phyloP scores from a whole-genome alignment of 2,113 vertebrate genomes.

The Pelusios castaneus region DNA sequence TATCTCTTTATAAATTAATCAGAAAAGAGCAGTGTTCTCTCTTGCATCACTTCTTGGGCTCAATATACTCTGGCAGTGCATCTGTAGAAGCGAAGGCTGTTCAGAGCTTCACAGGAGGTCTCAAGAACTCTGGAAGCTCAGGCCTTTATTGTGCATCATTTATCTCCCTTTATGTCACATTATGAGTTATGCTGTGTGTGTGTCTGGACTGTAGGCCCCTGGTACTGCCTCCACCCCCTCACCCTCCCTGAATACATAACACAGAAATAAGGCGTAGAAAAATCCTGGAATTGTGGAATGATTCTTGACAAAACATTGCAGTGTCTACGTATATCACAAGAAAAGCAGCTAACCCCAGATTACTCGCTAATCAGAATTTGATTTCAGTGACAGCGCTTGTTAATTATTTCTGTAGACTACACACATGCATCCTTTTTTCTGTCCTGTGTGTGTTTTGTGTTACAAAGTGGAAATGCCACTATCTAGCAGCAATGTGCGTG shows the following conservation, averaged over 20 bases:
- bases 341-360: background rate
- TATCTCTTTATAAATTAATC: background rate
- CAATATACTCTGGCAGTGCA: background rate
- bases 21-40: background rate
- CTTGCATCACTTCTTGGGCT: background rate
- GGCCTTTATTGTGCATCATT: background rate
- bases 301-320: background rate
- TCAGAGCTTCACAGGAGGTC: background rate
- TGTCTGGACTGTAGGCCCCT: conserved; percentile 21
- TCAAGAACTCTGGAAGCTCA: conserved; percentile 5
- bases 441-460: background rate
- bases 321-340: background rate
- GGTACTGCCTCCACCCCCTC: background rate
- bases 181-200: background rate
- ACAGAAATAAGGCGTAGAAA: fast-evolving
- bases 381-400: background rate
- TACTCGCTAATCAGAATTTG: background rate
- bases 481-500: background rate
- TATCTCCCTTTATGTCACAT: conserved; percentile 6
- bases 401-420: background rate
- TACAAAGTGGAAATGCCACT: background rate
- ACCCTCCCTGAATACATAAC: background rate
- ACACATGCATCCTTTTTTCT: background rate
- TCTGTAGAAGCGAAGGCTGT: background rate
- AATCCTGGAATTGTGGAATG: background rate